A percentile compares a stretch with the other conserved stretches of the same genome.
Conservation (phyloP, 1,140 invertebrate species). For the Lepidotrigona ventralis region DNA sequence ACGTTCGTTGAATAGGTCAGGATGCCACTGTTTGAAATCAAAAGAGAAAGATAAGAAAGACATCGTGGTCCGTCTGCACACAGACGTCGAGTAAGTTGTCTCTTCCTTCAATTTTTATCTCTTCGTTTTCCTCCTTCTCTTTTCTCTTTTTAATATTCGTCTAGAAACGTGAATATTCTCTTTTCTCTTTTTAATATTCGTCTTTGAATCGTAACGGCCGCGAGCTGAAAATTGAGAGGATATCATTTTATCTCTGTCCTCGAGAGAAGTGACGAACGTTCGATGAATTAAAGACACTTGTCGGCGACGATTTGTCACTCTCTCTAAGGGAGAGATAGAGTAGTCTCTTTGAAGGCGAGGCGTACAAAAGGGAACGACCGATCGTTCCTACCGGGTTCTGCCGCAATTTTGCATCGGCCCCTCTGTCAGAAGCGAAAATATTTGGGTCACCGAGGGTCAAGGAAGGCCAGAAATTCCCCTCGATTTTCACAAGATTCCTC, state of each 20-base stretch:
- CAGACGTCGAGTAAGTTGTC: no score
- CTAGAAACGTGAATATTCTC: not conserved
- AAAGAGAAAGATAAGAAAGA: no score
- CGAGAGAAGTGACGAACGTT: not conserved
- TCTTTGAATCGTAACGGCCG: no score
- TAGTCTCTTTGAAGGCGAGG: not conserved
- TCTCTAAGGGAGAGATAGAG: not conserved
- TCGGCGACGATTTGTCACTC: not conserved
- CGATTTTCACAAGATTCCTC: not conserved
- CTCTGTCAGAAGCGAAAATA: slow-evolving; percentile 29
- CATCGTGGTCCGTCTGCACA: no score
- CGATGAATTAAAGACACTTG: slow-evolving; percentile 16
- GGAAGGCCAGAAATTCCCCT: slow-evolving; percentile 12
- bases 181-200: no score
- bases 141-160: no score
- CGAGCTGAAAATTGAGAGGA: not conserved
- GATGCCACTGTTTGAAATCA: not conserved
- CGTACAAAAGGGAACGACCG: not conserved
- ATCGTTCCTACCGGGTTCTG: slow-evolving; percentile 11
- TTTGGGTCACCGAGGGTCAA: slow-evolving; percentile 24
- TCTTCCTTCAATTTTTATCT: not conserved
- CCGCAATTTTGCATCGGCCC: slow-evolving; percentile 7
- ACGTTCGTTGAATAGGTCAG: not conserved
- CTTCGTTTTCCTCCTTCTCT: not conserved
- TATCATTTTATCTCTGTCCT: not conserved